Evolutionary conservation across 2,888 invertebrate species (phyloP).

Genomic region (Leptinotarsa tumamoca): DNA sequence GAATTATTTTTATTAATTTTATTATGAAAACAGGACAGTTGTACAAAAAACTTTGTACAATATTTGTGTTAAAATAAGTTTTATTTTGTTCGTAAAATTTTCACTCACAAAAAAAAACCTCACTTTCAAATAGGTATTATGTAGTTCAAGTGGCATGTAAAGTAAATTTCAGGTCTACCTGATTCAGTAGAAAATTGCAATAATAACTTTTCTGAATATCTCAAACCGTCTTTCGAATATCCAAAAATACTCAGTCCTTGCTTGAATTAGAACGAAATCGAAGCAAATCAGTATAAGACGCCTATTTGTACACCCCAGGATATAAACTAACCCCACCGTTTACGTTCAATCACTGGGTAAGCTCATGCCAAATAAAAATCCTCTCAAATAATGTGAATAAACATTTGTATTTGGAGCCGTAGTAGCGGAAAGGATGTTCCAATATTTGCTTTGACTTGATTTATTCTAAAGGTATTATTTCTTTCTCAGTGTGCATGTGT

Average conservation of each 20-base stretch:
- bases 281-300: constrained; percentile 5
- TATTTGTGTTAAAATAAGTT: too few relatives aligned
- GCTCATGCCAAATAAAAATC: constrained; percentile 61
- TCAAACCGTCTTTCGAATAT: not conserved
- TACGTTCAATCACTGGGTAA: constrained; percentile 16
- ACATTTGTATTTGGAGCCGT: constrained; percentile 63
- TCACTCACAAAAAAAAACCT: too few relatives aligned
- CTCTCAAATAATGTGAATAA: constrained; percentile 64
- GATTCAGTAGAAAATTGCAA: too few relatives aligned
- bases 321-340: constrained; percentile 16
- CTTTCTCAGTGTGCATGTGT: constrained; percentile 28
- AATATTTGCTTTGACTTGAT: constrained; percentile 64
- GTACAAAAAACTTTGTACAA: too few relatives aligned
- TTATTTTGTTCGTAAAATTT: too few relatives aligned
- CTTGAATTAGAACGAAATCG: not conserved
- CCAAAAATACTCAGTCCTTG: not conserved
- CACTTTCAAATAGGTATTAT: too few relatives aligned
- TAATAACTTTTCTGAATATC: not conserved
- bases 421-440: constrained; percentile 64
- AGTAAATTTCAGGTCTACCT: too few relatives aligned
- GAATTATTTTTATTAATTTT: too few relatives aligned
- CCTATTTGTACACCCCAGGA: constrained; percentile 13
- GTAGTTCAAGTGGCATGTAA: too few relatives aligned
- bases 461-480: constrained; percentile 56
- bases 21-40: too few relatives aligned